Conservation (phyloP, 2,113 vertebrate species). For the Cnemophilus loriae region DNA sequence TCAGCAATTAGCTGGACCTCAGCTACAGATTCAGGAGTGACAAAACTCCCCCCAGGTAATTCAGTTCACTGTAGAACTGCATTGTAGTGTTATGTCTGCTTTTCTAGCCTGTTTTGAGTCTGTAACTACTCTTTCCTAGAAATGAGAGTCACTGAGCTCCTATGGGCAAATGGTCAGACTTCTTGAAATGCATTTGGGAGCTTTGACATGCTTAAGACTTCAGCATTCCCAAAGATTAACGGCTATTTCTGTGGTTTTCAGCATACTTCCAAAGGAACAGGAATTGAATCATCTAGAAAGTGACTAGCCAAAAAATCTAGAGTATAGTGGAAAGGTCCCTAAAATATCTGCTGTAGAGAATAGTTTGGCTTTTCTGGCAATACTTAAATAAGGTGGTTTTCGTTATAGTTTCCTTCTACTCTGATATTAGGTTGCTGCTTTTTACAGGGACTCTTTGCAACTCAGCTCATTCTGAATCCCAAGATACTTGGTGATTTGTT, state of each 20-base stretch:
- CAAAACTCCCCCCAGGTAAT: not conserved
- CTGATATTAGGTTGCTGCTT: not conserved
- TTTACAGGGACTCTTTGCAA: not conserved
- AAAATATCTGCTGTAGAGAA: conserved; percentile 6
- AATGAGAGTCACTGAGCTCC: not conserved
- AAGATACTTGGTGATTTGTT: not conserved
- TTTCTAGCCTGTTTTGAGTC: not conserved
- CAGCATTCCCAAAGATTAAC: not conserved
- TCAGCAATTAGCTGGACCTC: not conserved
- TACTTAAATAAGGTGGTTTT: not conserved
- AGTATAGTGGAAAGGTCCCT: not conserved
- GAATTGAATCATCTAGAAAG: conserved; percentile 31
- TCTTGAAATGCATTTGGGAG: conserved; percentile 1
- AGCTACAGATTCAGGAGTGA: not conserved
- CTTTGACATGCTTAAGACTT: not conserved
- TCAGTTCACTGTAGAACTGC: not conserved
- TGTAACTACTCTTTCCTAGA: not conserved
- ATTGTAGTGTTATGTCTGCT: not conserved
- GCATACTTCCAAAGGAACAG: not conserved
- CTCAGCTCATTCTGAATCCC: not conserved
- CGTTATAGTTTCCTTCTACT: not conserved
- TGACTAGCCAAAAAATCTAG: conserved; percentile 23
- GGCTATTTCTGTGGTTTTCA: conserved; percentile 25
- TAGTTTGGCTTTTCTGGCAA: not conserved
- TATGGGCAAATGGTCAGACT: not conserved